Conservation (phyloP, 2,797 vertebrate species). For the Sciaenops ocellatus region DNA sequence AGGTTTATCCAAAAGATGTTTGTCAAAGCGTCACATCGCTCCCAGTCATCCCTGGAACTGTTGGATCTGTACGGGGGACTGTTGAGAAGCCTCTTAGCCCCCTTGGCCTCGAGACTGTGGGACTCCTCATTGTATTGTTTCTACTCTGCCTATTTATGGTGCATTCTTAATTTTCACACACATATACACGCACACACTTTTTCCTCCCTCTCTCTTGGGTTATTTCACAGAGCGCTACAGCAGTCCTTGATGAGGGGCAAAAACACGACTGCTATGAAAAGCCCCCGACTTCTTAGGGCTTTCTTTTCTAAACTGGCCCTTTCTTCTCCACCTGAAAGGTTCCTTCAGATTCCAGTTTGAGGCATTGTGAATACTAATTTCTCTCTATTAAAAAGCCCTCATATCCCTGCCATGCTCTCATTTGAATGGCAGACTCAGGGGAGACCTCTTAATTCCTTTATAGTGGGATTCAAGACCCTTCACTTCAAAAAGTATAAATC, state of each 20-base stretch:
- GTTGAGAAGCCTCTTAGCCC: constrained; percentile 65
- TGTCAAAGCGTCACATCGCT: constrained; percentile 77
- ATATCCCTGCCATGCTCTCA: constrained; percentile 89
- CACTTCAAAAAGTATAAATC: constrained; percentile 92
- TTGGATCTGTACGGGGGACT: constrained; percentile 74
- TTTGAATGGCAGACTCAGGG: constrained; percentile 88
- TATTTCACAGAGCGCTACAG: constrained; percentile 80
- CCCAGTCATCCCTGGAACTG: constrained; percentile 76
- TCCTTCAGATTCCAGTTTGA: constrained; percentile 88
- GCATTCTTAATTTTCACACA: constrained; percentile 84
- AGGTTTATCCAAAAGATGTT: constrained; percentile 72
- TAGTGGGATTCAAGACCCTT: constrained; percentile 90
- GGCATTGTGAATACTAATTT: constrained; percentile 92
- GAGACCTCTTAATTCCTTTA: constrained; percentile 91
- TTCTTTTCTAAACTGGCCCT: constrained; percentile 87
- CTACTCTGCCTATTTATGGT: constrained; percentile 82
- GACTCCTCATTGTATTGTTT: constrained; percentile 81
- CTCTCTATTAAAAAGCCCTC: constrained; percentile 88
- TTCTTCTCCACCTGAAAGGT: constrained; percentile 91
- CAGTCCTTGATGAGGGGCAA: constrained; percentile 87
- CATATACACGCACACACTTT: constrained; percentile 58
- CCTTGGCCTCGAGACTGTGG: constrained; percentile 77
- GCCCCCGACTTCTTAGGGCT: constrained; percentile 85
- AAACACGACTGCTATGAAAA: constrained; percentile 87
- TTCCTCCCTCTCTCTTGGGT: constrained; percentile 79